phyloP scores from a whole-genome alignment of 2,888 invertebrate species.

The Ectobius pallidus region DNA sequence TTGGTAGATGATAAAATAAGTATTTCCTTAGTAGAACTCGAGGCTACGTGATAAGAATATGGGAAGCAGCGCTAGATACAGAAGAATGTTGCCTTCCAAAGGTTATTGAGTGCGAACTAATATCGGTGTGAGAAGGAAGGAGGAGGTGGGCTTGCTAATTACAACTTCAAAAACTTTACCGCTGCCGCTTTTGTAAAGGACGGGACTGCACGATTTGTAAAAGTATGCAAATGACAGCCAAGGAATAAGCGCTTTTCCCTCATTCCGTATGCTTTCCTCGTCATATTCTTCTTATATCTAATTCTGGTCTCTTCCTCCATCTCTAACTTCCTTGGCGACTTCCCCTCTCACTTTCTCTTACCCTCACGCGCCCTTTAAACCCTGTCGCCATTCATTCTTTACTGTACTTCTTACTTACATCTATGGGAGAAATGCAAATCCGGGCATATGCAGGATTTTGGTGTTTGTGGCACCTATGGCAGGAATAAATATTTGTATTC shows the following conservation, averaged over 20 bases:
- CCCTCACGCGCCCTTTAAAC: neutral
- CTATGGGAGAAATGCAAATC: too few species aligned
- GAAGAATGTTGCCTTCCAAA: neutral
- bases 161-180: slow-evolving; percentile 29
- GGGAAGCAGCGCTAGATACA: neutral
- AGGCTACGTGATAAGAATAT: slow-evolving; percentile 17
- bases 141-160: slow-evolving; percentile 5
- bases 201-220: slow-evolving; percentile 6
- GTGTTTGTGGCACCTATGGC: too few species aligned
- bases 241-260: slow-evolving; percentile 12
- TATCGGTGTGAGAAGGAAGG: slow-evolving; percentile 10
- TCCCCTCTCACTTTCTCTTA: neutral
- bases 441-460: too few species aligned
- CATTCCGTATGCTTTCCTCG: slow-evolving; percentile 27
- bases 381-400: neutral
- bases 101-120: slow-evolving; percentile 28
- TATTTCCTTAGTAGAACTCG: neutral
- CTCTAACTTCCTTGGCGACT: neutral
- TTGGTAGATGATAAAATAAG: slow-evolving; percentile 12
- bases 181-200: neutral
- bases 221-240: slow-evolving; percentile 30
- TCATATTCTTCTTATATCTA: slow-evolving; percentile 27
- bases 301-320: neutral
- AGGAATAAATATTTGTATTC: too few species aligned
- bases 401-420: neutral